Conservation (phyloP, 2,797 vertebrate species). For the Pseudomugil gertrudae region DNA sequence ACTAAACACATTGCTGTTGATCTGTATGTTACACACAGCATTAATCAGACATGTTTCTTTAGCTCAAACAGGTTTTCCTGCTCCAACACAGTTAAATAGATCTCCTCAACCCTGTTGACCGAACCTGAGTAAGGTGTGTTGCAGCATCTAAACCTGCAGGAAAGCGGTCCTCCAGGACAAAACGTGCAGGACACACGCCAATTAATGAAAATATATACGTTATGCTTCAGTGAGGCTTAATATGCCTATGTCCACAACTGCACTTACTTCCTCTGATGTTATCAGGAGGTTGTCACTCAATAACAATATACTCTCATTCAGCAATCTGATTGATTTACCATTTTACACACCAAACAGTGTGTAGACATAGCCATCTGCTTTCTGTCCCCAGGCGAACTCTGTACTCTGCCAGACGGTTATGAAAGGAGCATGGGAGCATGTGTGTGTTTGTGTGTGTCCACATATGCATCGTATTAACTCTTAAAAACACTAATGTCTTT, state of each 20-base stretch:
- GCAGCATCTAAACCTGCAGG: background rate
- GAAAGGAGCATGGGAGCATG: constrained; percentile 37
- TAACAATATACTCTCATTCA: constrained; percentile 30
- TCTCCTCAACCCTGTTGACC: background rate
- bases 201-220: background rate
- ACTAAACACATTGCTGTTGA: background rate
- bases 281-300: constrained; percentile 6
- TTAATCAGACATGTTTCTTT: background rate
- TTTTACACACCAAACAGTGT: constrained; percentile 42
- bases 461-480: constrained; percentile 35
- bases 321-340: constrained; percentile 40
- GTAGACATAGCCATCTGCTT: constrained; percentile 70
- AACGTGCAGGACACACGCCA: background rate
- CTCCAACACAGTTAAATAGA: background rate
- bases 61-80: background rate
- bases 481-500: constrained; percentile 15
- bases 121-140: background rate
- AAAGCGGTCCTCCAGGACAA: background rate
- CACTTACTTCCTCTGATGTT: background rate
- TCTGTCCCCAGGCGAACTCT: constrained; percentile 49
- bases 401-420: constrained; percentile 41
- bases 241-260: background rate
- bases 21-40: background rate
- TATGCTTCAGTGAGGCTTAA: background rate
- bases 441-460: constrained; percentile 36